Base-by-base conservation (phyloP, 1,140 invertebrate species). In the Chymomyza costata region DNA sequence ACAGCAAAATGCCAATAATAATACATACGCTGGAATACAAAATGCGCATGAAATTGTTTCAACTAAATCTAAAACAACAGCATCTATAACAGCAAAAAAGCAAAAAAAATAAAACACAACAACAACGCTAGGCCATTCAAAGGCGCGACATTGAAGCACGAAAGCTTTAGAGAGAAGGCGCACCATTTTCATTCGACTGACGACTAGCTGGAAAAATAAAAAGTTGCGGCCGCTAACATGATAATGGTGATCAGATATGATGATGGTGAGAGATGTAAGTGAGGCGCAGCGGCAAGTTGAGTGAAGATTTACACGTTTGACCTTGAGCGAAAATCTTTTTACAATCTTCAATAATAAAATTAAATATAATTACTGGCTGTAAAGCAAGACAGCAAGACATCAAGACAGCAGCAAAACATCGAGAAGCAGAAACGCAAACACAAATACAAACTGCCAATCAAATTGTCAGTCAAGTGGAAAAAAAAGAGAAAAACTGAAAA, bases 291-390 rank as follows among this genome's bases (percentile, higher is more conserved):
- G 17, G 16, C 21, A 31, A 41, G 32, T 48, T 30, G 60, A 64
- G 60, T 56, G 60, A 78, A 78, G 71, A 76, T 76, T 78, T 78
- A 78, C 73, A 78, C 59, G 73, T 62, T 67, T 78, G 73, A 78
- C 73, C 73, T 78, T 78, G 73, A 51, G 67, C 73, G 73, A 78
- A 78, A 78, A 78, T 80, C 73, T 78, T 63, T 59, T 67, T 78
- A 67, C 73, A 78, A 80, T 78, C 73, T 78, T 78, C 73, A 78
- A 78, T 78, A 78, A 80, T 78, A 78, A 78, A 78, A 78, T 78
- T 78, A 78, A 78, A 80, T 78, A 78, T 78, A 78, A 78, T 78
- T 78, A 64, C 73, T 55, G 69, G 59, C 43, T 50, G 44, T 49
- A 49, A 32, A 63, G 65, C 65, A 73, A 73, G 59, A 73, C 21